Percentiles rank a stretch among this genome's conserved stretches.
Conservation (phyloP, 2,113 vertebrate species). For the Oostethus manadensis region DNA sequence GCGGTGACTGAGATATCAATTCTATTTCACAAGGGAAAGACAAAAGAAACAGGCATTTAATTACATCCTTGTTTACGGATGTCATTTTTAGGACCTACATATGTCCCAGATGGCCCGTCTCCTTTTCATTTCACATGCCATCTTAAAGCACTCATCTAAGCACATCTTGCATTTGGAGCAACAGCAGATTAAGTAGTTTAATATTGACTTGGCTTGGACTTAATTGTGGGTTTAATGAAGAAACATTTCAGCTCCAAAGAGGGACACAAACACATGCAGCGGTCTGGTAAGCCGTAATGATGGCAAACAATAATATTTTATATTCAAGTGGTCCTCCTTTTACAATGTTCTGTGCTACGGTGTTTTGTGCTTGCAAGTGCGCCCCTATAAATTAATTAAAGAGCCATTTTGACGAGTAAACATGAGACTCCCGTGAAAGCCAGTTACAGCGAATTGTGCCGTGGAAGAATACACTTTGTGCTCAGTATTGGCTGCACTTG, state of each 20-base stretch:
- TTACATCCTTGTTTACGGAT: conserved; percentile 62
- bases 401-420: no score
- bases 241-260: conserved; percentile 7
- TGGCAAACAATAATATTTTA: conserved; percentile 3
- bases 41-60: conserved; percentile 62
- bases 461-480: no score
- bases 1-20: conserved; percentile 40
- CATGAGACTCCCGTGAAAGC: no score
- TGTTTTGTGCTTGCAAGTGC: no score
- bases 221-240: conserved; percentile 2
- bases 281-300: conserved; percentile 12
- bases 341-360: no score
- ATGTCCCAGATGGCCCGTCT: conserved; percentile 31
- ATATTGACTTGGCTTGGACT: background rate
- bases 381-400: no score
- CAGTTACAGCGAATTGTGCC: no score
- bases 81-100: conserved; percentile 61
- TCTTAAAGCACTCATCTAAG: conserved; percentile 32
- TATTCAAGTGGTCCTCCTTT: no score
- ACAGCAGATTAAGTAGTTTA: conserved; percentile 6
- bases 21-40: conserved; percentile 43
- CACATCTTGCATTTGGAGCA: conserved; percentile 18
- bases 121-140: conserved; percentile 38
- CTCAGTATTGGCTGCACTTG: no score
- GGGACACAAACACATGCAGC: conserved; percentile 15